Evolutionary conservation across 2,113 vertebrate genomes (phyloP).

Genomic region (Phyllostomus discolor): DNA sequence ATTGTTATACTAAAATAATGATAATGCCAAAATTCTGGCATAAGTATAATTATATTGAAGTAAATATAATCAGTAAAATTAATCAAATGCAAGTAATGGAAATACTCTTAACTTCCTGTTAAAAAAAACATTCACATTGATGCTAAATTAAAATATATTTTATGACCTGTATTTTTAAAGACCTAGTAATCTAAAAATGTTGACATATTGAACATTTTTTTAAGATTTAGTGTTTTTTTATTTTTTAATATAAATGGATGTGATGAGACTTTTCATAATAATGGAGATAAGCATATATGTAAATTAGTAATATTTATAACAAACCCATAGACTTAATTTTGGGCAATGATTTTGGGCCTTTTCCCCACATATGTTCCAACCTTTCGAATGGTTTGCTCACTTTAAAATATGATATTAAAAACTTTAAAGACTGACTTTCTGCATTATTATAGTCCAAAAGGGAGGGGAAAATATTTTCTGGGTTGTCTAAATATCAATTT

Average conservation of each 20-base stretch:
- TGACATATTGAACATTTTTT: background rate
- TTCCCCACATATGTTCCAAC: background rate
- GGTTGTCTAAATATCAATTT: background rate
- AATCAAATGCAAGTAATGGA: background rate
- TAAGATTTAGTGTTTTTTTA: background rate
- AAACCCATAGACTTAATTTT: background rate
- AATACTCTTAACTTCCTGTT: background rate
- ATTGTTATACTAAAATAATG: background rate
- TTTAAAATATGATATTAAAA: background rate
- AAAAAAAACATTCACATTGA: background rate
- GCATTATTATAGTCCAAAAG: background rate
- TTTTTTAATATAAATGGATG: background rate
- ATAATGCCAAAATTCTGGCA: background rate
- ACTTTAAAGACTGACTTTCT: background rate
- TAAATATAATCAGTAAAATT: conserved; percentile 18
- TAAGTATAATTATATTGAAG: background rate
- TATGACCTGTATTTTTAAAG: background rate
- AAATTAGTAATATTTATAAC: background rate
- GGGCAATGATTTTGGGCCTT: background rate
- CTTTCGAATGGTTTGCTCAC: background rate
- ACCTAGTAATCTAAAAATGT: background rate
- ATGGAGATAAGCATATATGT: background rate
- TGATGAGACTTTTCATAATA: background rate
- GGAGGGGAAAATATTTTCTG: background rate
- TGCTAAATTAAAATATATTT: background rate